Base-by-base conservation (phyloP, 2,797 vertebrate species). In the Syngnathus rostellatus region DNA sequence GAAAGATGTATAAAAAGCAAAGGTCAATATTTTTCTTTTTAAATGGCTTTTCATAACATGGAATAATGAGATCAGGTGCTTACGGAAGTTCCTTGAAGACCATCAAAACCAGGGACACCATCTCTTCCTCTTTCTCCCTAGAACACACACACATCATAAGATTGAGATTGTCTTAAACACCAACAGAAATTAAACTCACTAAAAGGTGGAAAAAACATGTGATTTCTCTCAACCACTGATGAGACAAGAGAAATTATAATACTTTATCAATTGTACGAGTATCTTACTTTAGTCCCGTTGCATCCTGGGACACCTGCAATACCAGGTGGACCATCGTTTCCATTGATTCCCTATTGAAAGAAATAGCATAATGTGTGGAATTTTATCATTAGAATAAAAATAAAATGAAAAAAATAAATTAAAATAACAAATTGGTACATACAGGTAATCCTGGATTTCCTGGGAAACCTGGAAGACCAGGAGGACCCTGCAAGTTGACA, bases 401-500 rank as follows among this genome's bases (percentile, higher is more conserved):
- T 8, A 21, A 45, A n/a, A 71, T 21, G 50, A 17, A 46, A 37
- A 41, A 12, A 46, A 45, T 43, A 12, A 46, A 45, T 43, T 64
- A 63, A 12, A n/a, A 2, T 73, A 93, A 66, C 21, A 31, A 11
- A 21, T 2, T 37, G 31, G 0, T 19, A 38, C 95, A 0, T 93
- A 99, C 97, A 64, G 97, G 97, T 66, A 97, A 87, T 66, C 97
- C 97, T 63, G 95, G 94, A 73, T 93, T 96, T 88, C 97, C 96
- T 71, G 95, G 95, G 77, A 93, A 95, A 63, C 97, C 97, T 53
- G 94, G 84, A 39, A 80, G 67, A 82, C 97, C 97, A 57, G 92
- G 85, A 53, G 92, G 92, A 0, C 97, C 97, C 97, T 99, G 85
- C 7, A 82, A 80, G 71, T 63, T 51, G 58, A 78, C 10, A 81